Percentiles rank a stretch among this genome's conserved stretches.
These are phyloP conservation scores for Hetaerina americana DNA, from an alignment of 1,140 invertebrate species.

Conservation along the genomic window DNA sequence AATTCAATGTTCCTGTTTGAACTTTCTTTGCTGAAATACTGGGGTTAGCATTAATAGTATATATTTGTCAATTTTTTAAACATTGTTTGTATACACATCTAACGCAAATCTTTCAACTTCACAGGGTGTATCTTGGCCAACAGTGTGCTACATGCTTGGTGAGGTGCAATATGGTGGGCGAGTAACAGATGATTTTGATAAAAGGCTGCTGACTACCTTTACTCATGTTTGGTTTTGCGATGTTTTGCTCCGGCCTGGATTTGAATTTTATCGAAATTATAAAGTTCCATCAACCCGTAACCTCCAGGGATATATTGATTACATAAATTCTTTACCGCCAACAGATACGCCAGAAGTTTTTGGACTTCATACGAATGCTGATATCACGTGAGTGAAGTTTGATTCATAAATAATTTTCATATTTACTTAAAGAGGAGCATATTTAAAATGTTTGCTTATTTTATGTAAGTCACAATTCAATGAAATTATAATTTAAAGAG, in stretches of 20 bases:
- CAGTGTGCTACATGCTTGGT: constrained; percentile 94
- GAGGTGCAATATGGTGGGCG: constrained; percentile 94
- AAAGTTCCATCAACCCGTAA: constrained; percentile 67
- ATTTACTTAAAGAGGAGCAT: too few species aligned
- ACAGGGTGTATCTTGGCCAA: constrained; percentile 88
- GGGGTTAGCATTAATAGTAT: too few species aligned
- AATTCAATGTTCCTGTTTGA: too few species aligned
- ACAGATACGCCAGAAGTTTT: constrained; percentile 91
- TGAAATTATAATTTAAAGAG: background rate
- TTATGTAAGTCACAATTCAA: too few species aligned
- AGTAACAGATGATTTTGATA: constrained; percentile 93
- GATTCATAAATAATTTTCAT: too few species aligned
- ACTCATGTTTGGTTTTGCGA: constrained; percentile 73
- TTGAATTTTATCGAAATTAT: constrained; percentile 84
- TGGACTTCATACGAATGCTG: constrained; percentile 90
- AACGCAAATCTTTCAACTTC: too few species aligned
- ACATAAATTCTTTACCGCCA: constrained; percentile 69
- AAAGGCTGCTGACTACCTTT: constrained; percentile 63
- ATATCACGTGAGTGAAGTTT: constrained; percentile 80
- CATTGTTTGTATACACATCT: too few species aligned
- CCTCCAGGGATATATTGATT: constrained; percentile 69
- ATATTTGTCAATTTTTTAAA: too few species aligned
- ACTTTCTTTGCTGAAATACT: too few species aligned
- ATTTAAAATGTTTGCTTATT: too few species aligned
- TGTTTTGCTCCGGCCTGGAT: constrained; percentile 59